These are phyloP conservation scores for Egretta garzetta DNA, from an alignment of 2,113 vertebrate species.

Conservation along the genomic window DNA sequence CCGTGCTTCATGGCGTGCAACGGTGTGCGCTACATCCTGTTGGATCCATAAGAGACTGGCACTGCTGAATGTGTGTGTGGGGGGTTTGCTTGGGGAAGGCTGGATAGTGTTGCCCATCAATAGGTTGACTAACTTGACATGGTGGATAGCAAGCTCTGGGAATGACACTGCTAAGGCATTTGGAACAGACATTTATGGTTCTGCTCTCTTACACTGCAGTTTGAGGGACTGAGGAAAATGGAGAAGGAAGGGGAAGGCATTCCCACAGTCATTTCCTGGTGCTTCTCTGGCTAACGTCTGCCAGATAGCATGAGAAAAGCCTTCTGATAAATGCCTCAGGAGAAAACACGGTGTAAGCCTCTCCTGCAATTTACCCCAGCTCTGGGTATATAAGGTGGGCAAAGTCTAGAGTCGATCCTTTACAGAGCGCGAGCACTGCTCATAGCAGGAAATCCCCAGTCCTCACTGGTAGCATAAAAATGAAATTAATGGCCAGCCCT, in stretches of 20 bases:
- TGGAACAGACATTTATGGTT: neutral
- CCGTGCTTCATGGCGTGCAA: fast-evolving
- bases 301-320: neutral
- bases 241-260: neutral
- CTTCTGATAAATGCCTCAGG: neutral
- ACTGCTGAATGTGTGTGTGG: fast-evolving
- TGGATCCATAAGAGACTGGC: neutral
- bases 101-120: neutral
- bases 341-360: neutral
- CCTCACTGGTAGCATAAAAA: constrained; percentile 34
- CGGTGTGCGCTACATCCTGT: neutral
- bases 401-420: neutral
- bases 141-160: neutral
- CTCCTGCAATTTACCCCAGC: neutral
- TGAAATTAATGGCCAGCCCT: constrained; percentile 24
- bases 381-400: neutral
- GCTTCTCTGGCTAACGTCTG: neutral
- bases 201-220: neutral
- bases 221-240: neutral
- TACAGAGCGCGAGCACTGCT: neutral
- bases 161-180: neutral
- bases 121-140: neutral
- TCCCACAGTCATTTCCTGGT: neutral
- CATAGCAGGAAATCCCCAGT: constrained; percentile 49
- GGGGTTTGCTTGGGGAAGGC: neutral